Evolutionary conservation across 2,113 vertebrate genomes (phyloP).

Genomic region (Merops nubicus): DNA sequence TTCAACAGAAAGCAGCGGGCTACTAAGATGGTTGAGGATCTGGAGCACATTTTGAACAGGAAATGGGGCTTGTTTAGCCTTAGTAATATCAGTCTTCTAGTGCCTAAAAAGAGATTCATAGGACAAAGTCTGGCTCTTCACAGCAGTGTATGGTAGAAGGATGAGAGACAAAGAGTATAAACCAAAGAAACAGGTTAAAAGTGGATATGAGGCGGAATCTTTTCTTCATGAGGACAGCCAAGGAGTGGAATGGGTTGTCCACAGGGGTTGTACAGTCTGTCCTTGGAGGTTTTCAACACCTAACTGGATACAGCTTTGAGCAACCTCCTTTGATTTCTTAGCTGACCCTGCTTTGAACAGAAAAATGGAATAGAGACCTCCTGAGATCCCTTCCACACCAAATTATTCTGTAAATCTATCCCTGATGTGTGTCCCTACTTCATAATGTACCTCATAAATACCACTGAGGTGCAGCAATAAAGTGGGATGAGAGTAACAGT

Average conservation of each 20-base stretch:
- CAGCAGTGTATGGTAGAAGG: too few species aligned
- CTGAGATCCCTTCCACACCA: not conserved
- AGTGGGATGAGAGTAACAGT: not conserved
- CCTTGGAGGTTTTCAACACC: not conserved
- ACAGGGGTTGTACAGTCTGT: not conserved
- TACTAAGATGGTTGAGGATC: not conserved
- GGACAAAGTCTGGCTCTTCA: not conserved
- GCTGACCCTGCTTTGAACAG: not conserved
- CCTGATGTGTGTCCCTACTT: not conserved
- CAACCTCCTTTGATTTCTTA: not conserved
- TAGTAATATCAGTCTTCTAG: not conserved
- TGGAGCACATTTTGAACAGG: not conserved
- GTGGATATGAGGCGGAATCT: too few species aligned
- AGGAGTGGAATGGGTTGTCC: not conserved
- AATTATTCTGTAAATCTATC: not conserved
- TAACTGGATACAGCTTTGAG: not conserved
- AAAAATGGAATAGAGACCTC: not conserved
- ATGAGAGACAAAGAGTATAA: not conserved
- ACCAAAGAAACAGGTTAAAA: too few species aligned
- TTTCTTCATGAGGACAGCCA: not conserved
- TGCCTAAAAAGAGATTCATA: not conserved
- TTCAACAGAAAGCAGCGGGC: not conserved
- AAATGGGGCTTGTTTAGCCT: not conserved
- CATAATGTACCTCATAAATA: not conserved
- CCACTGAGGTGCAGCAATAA: not conserved